phyloP scores from a whole-genome alignment of 1,140 invertebrate genomes.

The Drosophila melanogaster region Release_6_plus_ISO1_MT NT_033777.3:17045001-17045500 shows the following conservation, averaged over 20 bases:
- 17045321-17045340: slow-evolving; percentile 62
- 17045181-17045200: slow-evolving; percentile 84
- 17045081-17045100: slow-evolving; percentile 68
- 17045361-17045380: slow-evolving; percentile 85
- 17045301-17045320: slow-evolving; percentile 48
- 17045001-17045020: slow-evolving; percentile 65
- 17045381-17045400: slow-evolving; percentile 87
- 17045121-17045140: slow-evolving; percentile 55
- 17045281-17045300: slow-evolving; percentile 67
- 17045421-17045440: slow-evolving; percentile 68
- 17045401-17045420: slow-evolving; percentile 84
- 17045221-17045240: slow-evolving; percentile 79
- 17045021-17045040: slow-evolving; percentile 67
- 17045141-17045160: slow-evolving; percentile 82
- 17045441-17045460: slow-evolving; percentile 28
- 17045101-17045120: slow-evolving; percentile 72
- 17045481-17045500: slow-evolving; percentile 55
- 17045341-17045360: slow-evolving; percentile 81
- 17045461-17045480: slow-evolving; percentile 44
- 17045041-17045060: slow-evolving; percentile 65
- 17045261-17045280: slow-evolving; percentile 54
- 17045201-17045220: slow-evolving; percentile 84
- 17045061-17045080: slow-evolving; percentile 53
- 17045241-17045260: slow-evolving; percentile 84
- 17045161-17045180: slow-evolving; percentile 79